Base-by-base conservation (phyloP, 2,888 invertebrate species). In the Pyrgus malvae region DNA sequence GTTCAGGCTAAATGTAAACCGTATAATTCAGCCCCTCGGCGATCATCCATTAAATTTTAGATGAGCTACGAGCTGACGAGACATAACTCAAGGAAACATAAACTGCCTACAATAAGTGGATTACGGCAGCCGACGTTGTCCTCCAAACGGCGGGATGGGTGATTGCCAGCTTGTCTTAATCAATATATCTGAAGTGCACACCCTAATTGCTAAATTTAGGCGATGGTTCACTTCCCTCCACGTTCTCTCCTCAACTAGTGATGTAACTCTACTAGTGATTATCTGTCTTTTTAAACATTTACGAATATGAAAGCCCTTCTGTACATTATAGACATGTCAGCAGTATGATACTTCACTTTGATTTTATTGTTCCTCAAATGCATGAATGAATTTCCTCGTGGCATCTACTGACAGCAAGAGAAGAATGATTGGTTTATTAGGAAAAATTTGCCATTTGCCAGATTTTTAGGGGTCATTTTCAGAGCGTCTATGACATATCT, bases 201-300 rank as follows among this genome's bases (percentile, higher is more conserved):
- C 66, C 73, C 65, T 79, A 79, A 80, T 81, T 75, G 72, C 78
- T 74, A 76, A 80, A 81, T 81, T 80, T 78, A 74, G 74, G 69
- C 72, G 70, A 70, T 70, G 70, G 62, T 55, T 66, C 59, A 65
- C 60, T 64, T 56, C 64, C 60, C 61, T 64, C 60, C 59, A 38
- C 64, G 57, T 59, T 63, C 53, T 60, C 69, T 68, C 62, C 72
- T 68, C 70, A 72, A 70, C 72, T 57, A 60, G 56, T 49, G 50
- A 55, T 49, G 17, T 70, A 78, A n/a, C n/a, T n/a, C n/a, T n/a
- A n/a, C n/a, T n/a, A n/a, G n/a, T n/a, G n/a, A n/a, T n/a, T n/a
- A n/a, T n/a, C n/a, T n/a, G n/a, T n/a, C n/a, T n/a, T n/a, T n/a
- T n/a, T n/a, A n/a, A n/a, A n/a, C n/a, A n/a, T n/a, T n/a, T n/a